Evolutionary conservation across 2,797 vertebrate genomes (phyloP).

Genomic region (Enteromius fasciolatus): DNA sequence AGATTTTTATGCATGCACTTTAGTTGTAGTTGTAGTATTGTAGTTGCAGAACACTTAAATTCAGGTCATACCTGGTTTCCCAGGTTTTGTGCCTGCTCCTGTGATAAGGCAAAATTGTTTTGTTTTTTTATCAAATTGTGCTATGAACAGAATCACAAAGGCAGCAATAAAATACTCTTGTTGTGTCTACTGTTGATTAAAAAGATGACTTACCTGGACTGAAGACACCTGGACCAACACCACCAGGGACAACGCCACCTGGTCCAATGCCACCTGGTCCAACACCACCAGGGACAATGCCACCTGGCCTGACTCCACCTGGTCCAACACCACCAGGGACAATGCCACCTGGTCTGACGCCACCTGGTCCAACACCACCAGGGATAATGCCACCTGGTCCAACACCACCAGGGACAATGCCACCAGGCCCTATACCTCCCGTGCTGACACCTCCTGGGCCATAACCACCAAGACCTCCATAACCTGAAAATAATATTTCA

Average conservation of each 20-base stretch:
- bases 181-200: not conserved
- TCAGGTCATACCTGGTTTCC: conserved; percentile 32
- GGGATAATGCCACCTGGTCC: conserved; percentile 53
- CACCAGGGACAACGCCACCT: conserved; percentile 51
- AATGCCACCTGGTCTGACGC: conserved; percentile 46
- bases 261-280: conserved; percentile 38
- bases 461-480: conserved; percentile 27
- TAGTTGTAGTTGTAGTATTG: no score
- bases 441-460: conserved; percentile 57
- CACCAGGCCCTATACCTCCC: conserved; percentile 59
- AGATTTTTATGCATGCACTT: not conserved
- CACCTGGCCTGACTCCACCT: conserved; percentile 55
- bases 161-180: not conserved
- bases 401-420: not conserved
- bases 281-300: conserved; percentile 49
- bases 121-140: conserved; percentile 1
- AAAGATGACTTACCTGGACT: conserved; percentile 5
- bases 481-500: not conserved
- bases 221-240: conserved; percentile 20
- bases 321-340: conserved; percentile 25
- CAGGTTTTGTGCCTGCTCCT: conserved; percentile 39
- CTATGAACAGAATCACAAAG: not conserved
- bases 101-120: not conserved
- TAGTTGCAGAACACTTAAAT: not conserved
- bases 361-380: conserved; percentile 55